Conservation (phyloP, 1,140 invertebrate species). For the Lepidurus packardi region DNA sequence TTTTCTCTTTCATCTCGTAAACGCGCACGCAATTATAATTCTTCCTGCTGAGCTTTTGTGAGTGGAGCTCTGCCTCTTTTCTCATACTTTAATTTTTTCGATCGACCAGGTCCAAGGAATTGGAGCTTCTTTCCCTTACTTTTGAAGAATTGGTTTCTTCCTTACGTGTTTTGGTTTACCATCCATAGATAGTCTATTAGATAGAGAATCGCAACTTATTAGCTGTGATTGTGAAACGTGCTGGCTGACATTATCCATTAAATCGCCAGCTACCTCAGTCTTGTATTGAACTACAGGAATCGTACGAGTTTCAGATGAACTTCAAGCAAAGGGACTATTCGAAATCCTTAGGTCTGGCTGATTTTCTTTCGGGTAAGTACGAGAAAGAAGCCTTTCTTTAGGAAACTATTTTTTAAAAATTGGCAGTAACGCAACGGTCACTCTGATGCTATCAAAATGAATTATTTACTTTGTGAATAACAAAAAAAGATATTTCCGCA, state of each 20-base stretch:
- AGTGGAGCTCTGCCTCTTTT: background rate
- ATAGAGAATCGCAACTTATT: background rate
- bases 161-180: background rate
- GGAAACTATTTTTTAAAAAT: too few relatives aligned
- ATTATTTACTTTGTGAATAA: too few relatives aligned
- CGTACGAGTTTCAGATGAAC: background rate
- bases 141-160: background rate
- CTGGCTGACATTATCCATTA: background rate
- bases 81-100: background rate
- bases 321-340: background rate
- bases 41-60: background rate
- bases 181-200: background rate
- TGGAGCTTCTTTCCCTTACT: background rate
- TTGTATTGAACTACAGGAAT: background rate
- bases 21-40: background rate
- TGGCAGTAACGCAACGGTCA: too few relatives aligned
- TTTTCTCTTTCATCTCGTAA: background rate
- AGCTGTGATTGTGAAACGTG: background rate
- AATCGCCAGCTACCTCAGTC: background rate
- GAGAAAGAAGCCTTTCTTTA: too few relatives aligned
- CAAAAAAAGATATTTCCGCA: too few relatives aligned
- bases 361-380: too few relatives aligned
- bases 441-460: too few relatives aligned
- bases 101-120: background rate
- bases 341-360: background rate